A percentile compares a stretch with the other conserved stretches of the same genome.
Conservation (phyloP, 2,888 invertebrate species). For the Agrochola litura region DNA sequence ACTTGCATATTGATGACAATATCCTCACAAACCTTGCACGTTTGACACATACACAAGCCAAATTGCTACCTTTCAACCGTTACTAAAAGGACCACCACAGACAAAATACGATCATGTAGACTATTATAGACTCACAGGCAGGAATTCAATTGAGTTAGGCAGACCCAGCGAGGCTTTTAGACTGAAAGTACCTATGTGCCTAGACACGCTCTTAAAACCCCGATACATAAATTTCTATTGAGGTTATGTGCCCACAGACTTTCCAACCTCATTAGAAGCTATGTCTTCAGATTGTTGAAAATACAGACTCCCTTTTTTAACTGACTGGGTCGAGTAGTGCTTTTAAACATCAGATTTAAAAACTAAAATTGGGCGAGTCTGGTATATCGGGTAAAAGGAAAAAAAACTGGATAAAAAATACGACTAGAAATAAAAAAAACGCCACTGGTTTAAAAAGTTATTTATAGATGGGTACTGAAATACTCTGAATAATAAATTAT, state of each 20-base stretch:
- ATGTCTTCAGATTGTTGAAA: neutral
- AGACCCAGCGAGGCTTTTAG: constrained; percentile 17
- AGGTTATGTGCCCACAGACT: neutral
- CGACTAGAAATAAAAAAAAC: no score
- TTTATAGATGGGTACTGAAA: no score
- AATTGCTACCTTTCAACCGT: neutral
- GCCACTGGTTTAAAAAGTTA: no score
- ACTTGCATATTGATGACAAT: neutral
- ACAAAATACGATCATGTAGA: constrained; percentile 8
- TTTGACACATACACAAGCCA: neutral
- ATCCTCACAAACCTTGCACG: neutral
- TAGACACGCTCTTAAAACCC: neutral
- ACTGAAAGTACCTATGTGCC: neutral
- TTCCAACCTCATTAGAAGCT: neutral
- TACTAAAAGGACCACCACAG: neutral
- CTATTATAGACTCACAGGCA: neutral
- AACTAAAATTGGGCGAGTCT: no score
- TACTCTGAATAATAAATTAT: no score
- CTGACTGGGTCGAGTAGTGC: no score
- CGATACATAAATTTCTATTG: neutral
- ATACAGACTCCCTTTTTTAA: no score
- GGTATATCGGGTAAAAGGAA: no score
- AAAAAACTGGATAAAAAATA: no score
- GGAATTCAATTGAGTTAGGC: constrained; percentile 21
- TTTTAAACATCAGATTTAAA: neutral